Conservation (phyloP, 2,797 vertebrate species). For the Anguilla megastoma region DNA sequence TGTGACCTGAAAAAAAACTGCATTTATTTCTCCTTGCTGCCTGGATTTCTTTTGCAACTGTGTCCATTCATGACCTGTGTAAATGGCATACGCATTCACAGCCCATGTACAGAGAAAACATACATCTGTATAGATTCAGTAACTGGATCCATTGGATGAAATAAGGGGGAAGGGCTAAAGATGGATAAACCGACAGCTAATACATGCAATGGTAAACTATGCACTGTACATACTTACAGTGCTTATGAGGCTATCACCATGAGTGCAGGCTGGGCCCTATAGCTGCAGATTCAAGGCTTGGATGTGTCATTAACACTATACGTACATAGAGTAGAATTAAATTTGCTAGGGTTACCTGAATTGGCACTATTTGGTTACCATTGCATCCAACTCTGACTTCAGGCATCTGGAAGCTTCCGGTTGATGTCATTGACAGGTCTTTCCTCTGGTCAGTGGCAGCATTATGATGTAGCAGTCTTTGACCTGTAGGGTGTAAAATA, state of each 20-base stretch:
- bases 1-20: constrained; percentile 58
- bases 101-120: neutral
- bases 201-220: neutral
- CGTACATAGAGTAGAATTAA: no score
- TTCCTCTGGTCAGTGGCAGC: neutral
- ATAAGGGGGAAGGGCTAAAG: neutral
- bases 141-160: constrained; percentile 9
- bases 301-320: no score
- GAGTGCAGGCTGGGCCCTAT: neutral
- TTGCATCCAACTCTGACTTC: no score
- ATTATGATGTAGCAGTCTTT: neutral
- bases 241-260: neutral
- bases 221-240: neutral
- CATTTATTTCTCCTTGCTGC: constrained; percentile 42
- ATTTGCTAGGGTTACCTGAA: no score
- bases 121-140: neutral
- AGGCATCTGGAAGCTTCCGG: no score
- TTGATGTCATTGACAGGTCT: no score
- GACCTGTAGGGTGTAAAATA: neutral
- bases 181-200: constrained; percentile 26
- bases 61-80: constrained; percentile 37
- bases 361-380: no score
- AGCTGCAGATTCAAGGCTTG: no score
- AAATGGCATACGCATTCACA: constrained; percentile 35
- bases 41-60: neutral